Evolutionary conservation across 2,888 invertebrate species (phyloP).

Genomic region (Campoletis raptor): DNA sequence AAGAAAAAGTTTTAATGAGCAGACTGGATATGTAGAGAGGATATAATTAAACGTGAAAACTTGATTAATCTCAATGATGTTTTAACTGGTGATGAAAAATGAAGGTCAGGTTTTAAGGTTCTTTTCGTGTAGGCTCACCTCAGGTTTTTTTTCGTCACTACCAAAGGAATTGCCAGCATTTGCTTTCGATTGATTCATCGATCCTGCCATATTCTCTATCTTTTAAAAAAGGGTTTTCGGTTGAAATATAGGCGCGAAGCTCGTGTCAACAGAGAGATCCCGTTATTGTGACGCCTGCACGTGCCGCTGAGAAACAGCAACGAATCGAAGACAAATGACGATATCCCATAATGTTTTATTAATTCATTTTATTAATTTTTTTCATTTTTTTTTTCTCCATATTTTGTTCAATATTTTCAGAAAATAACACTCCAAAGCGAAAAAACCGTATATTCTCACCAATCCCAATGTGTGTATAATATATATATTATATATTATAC

Average conservation of each 20-base stretch:
- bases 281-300: not conserved
- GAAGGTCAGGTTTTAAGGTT: not conserved
- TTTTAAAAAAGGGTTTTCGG: not conserved
- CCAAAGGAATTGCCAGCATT: not conserved
- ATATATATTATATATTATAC: slow-evolving; percentile 77
- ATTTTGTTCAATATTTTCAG: slow-evolving; percentile 85
- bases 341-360: slow-evolving; percentile 70
- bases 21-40: not conserved
- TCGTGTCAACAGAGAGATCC: not conserved
- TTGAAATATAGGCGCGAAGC: not conserved
- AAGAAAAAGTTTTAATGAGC: not conserved
- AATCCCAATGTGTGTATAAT: slow-evolving; percentile 84
- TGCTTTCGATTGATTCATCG: not conserved
- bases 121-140: slow-evolving; percentile 27
- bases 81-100: not conserved
- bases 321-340: slow-evolving; percentile 60
- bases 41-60: not conserved
- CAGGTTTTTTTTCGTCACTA: slow-evolving; percentile 12
- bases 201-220: slow-evolving; percentile 11
- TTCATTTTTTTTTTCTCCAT: slow-evolving; percentile 83
- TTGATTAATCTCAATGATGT: not conserved
- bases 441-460: slow-evolving; percentile 85
- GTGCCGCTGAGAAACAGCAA: slow-evolving; percentile 21
- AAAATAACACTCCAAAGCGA: slow-evolving; percentile 85
- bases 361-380: slow-evolving; percentile 81